Base-by-base conservation (phyloP, 2,888 invertebrate species). In the Pantelozetes paolii region DNA sequence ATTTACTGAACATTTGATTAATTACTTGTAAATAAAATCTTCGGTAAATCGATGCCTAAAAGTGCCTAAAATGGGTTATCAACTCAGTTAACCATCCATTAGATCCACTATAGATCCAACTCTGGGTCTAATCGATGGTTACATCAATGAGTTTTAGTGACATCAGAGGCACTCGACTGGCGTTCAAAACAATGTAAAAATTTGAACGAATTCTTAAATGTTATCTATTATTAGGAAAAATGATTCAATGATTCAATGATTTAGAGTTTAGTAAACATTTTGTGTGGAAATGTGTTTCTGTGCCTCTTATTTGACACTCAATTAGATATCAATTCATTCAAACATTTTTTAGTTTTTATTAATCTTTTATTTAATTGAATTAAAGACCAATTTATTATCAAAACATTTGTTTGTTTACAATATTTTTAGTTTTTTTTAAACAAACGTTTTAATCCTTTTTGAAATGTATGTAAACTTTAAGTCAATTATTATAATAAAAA, bases 201-300 rank as follows among this genome's bases (percentile, higher is more conserved):
- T 64, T 40, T 40, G 40, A 32, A 40, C 59, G 40, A 64, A 64
- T 64, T 40, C 30, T 62, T 64, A 26, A 69, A 69, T 69, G 69
- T 45, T 23, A 69, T 40, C 45, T 45, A 40, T 26, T 42, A 69
- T 69, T 64, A 36, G 36, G 36, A n/a, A n/a, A n/a, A n/a, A n/a
- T n/a, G n/a, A n/a, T n/a, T n/a, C n/a, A 42, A 45, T 23, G 69
- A 36, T 69, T 45, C 20, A 69, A 1, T 69, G 69, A 69, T 45
- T 26, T 45, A 69, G 40, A 26, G 45, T 42, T 69, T 69, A 69
- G 45, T 69, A 69, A 64, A 69, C n/a, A n/a, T n/a, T n/a, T 45
- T 69, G 69, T 69, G 69, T 69, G 42, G 26, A 69, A 42, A 45
- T 69, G 69, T 69, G 40, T 69, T 64, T 40, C 20, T 69, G 69